Evolutionary conservation across 2,113 vertebrate genomes (phyloP).

Genomic region (Chrysochloris asiatica): DNA sequence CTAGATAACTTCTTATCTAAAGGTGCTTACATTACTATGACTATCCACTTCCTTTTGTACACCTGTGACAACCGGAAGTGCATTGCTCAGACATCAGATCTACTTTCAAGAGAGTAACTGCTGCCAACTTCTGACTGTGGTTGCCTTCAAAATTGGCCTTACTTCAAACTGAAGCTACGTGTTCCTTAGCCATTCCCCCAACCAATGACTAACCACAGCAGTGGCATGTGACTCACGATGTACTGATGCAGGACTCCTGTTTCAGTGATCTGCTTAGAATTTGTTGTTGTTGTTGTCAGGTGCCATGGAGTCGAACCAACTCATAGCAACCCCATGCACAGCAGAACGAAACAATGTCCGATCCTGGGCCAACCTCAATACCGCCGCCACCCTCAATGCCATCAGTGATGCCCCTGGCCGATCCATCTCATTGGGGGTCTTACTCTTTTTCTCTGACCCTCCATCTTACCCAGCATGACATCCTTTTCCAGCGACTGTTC

Average conservation of each 20-base stretch:
- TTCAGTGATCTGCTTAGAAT: background rate
- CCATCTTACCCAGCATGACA: too few relatives aligned
- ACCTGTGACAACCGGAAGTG: background rate
- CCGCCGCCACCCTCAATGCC: too few relatives aligned
- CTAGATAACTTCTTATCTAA: background rate
- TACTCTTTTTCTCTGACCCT: too few relatives aligned
- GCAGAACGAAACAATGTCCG: too few relatives aligned
- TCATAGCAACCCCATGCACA: too few relatives aligned
- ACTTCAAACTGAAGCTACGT: background rate
- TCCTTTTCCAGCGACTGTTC: too few relatives aligned
- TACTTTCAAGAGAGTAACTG: conserved; percentile 21
- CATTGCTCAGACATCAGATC: background rate
- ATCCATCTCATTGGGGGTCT: too few relatives aligned
- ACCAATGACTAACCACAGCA: background rate
- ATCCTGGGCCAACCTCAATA: too few relatives aligned
- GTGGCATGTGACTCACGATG: background rate
- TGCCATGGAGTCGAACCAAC: background rate
- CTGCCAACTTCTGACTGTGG: background rate
- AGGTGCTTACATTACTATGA: background rate
- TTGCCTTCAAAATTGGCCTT: background rate
- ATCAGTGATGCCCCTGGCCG: too few relatives aligned
- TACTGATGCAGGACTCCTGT: background rate
- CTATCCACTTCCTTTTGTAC: background rate
- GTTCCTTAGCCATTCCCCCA: background rate
- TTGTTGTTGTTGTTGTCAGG: too few relatives aligned